Conservation (phyloP, 2,888 invertebrate species). For the Oscheius myriophilus region DNA sequence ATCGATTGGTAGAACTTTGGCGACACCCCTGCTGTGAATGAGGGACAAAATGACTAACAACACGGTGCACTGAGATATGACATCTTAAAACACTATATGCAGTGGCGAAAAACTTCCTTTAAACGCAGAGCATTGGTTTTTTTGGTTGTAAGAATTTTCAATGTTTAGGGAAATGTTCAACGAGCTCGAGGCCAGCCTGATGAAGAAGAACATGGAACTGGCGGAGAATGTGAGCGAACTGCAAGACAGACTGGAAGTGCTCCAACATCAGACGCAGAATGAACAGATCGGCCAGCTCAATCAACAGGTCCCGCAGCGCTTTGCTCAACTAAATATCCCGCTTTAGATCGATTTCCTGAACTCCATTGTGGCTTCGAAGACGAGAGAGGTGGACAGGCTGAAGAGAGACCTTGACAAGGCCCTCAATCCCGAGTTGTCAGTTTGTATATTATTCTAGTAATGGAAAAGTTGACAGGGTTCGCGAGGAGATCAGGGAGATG, state of each 20-base stretch:
- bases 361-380: slow-evolving; percentile 95
- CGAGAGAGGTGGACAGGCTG: slow-evolving; percentile 87
- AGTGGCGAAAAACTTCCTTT: no score
- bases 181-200: slow-evolving; percentile 1
- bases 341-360: slow-evolving; percentile 80
- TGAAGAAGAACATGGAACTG: slow-evolving; percentile 14
- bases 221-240: slow-evolving; percentile 12
- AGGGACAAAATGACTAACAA: no score
- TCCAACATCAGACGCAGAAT: no score
- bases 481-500: slow-evolving; percentile 68
- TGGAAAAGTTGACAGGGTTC: neutral
- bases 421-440: neutral
- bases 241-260: neutral
- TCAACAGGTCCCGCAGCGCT: neutral
- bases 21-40: no score
- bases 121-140: no score
- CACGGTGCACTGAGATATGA: no score
- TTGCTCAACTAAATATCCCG: neutral
- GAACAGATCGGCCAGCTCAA: no score
- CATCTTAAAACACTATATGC: no score
- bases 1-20: no score
- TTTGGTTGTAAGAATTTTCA: no score
- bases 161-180: slow-evolving; percentile 17
- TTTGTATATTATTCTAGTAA: no score
- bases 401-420: slow-evolving; percentile 6